Evolutionary conservation across 2,797 vertebrate genomes (phyloP).

Genomic region (Molothrus aeneus): DNA sequence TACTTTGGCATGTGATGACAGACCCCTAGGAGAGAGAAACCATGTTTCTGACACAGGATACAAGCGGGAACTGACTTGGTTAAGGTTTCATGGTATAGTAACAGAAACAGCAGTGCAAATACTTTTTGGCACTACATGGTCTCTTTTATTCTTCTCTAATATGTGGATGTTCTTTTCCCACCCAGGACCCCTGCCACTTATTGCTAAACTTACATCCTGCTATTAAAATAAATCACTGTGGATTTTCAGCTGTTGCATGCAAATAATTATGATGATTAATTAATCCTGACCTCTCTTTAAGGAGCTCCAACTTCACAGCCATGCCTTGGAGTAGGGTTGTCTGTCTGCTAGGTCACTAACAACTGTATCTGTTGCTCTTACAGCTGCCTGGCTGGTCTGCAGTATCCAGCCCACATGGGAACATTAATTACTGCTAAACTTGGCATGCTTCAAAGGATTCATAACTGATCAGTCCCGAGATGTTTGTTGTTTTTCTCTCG

Average conservation of each 20-base stretch:
- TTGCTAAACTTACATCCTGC: neutral
- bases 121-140: neutral
- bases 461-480: conserved; percentile 14
- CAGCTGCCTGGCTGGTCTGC: conserved; percentile 67
- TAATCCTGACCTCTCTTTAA: conserved; percentile 63
- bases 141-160: neutral
- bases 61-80: neutral
- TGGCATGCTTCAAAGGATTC: conserved; percentile 65
- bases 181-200: conserved; percentile 9
- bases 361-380: conserved; percentile 69
- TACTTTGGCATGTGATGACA: neutral
- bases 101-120: neutral
- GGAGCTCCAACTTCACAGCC: conserved; percentile 19
- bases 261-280: conserved; percentile 24
- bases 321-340: neutral
- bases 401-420: conserved; percentile 44
- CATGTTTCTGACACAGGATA: neutral
- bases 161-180: neutral
- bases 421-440: conserved; percentile 59
- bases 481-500: conserved; percentile 35
- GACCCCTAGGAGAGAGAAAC: neutral
- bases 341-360: conserved; percentile 70
- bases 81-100: neutral
- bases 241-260: conserved; percentile 57
- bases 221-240: conserved; percentile 30